A percentile compares a stretch with the other conserved stretches of the same genome.
Conservation (phyloP, 2,113 vertebrate genomes). For the Anarhynchus alexandrinus region DNA sequence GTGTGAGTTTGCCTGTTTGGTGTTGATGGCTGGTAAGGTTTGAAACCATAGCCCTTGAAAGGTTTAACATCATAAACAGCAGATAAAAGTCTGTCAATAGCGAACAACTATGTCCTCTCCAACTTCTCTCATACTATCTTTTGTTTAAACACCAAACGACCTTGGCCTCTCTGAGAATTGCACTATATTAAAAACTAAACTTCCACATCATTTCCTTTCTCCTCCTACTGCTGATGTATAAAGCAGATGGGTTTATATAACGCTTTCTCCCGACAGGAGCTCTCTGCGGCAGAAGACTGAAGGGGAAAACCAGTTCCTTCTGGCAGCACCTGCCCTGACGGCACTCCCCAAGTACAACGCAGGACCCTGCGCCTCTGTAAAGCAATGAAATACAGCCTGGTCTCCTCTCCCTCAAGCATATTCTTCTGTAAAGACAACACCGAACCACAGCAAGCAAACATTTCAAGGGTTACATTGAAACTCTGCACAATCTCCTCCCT, state of each 20-base stretch:
- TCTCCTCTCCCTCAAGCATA: not conserved
- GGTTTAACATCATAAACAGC: not conserved
- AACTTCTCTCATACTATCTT: not conserved
- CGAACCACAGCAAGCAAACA: not conserved
- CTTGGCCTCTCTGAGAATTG: not conserved
- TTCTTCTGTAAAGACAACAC: not conserved
- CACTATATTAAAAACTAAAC: not conserved
- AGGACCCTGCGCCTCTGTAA: not conserved
- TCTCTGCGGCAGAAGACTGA: not conserved
- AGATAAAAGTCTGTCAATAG: not conserved
- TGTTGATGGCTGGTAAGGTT: not conserved
- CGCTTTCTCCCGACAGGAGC: not conserved
- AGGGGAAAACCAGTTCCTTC: not conserved
- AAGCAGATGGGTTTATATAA: constrained; percentile 35
- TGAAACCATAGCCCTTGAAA: not conserved
- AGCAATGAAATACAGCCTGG: not conserved
- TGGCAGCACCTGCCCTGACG: not conserved
- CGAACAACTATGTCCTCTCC: not conserved
- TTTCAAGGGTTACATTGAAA: not conserved
- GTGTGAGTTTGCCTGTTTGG: not conserved
- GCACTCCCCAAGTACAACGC: fast-evolving
- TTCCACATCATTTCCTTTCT: constrained; percentile 34
- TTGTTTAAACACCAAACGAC: not conserved
- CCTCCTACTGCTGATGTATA: not conserved
- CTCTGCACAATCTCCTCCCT: not conserved